Evolutionary conservation across 2,113 vertebrate species (phyloP).

Genomic region (Tiliqua scincoides): DNA sequence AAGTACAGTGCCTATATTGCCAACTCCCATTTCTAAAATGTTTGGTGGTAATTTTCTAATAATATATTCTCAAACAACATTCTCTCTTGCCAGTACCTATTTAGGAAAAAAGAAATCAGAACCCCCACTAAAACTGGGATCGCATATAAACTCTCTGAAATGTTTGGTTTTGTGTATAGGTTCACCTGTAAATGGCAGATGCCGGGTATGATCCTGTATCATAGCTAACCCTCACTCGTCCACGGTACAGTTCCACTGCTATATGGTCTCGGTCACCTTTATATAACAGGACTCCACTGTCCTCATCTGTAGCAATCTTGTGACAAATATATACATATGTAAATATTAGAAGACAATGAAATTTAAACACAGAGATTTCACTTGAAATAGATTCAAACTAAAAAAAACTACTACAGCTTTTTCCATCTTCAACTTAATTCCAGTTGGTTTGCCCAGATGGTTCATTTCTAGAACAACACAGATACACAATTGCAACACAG

Average conservation of each 20-base stretch:
- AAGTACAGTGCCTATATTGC: background rate
- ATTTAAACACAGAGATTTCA: background rate
- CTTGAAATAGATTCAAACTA: conserved; percentile 3
- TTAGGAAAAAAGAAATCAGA: background rate
- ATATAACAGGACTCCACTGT: conserved; percentile 94
- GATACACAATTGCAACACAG: too few relatives aligned
- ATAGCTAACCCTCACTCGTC: conserved; percentile 94
- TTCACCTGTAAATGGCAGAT: conserved; percentile 97
- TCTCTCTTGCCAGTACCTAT: background rate
- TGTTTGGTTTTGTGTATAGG: background rate
- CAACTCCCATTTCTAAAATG: background rate
- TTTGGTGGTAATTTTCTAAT: conserved; percentile 14
- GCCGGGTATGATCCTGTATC: conserved; percentile 92
- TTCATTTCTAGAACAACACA: too few relatives aligned
- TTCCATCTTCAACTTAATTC: background rate
- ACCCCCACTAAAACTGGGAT: background rate
- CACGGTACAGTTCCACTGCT: conserved; percentile 92
- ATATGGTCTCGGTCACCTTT: conserved; percentile 94
- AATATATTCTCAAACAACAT: background rate
- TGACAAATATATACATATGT: conserved; percentile 54
- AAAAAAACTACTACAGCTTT: conserved; percentile 5
- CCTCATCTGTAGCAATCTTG: conserved; percentile 96
- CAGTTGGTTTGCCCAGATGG: background rate
- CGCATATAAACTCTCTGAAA: background rate
- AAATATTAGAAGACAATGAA: conserved; percentile 21